Evolutionary conservation across 2,888 invertebrate genomes (phyloP), one percentile per base, ranked within the genome.

Genomic region (Eristalis arbustorum): DNA sequence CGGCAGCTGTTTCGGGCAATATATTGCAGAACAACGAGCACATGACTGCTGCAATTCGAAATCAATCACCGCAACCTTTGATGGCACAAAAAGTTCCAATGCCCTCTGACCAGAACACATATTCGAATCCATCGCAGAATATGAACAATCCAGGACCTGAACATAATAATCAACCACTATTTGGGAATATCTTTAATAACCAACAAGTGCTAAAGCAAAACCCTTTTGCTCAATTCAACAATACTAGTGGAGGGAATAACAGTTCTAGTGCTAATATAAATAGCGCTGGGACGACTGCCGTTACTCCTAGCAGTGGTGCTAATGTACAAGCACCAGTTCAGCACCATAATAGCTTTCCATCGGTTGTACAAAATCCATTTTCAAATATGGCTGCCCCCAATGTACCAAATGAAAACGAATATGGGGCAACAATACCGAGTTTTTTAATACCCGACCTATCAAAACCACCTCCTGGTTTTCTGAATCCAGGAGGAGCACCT

Each of bases 381-480:
- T 49, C 84, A 8, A 66, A 8, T 22, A 69, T 84, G n/a, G 22
- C 11, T 25, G 11, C 66, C 14, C 10, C 78, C 2, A 75, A 79
- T 63, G 23, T 49, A 10, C 72, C 73, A 23, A 71, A 88, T 81
- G 68, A 87, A 13, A 66, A 72, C 66, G 63, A 89, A 34, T 77
- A 77, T 76, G 79, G 67, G 42, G 84, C 87, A 13, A 73, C 82
- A n/a, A 95, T 95, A 1, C 94, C 95, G 0, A 89, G 94, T 93
- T 93, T 94, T 92, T 93, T 94, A 88, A 95, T 95, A 91, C 97
- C 97, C 56, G 97, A 98, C 93, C 95, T 98, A 88, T 96, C 96
- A 25, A 96, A 96, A 91, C 98, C 98, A 0, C 98, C 98, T 0
- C 97, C 98, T 5, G 97, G 97, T 37, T 97, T 96, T 91, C 94